These are phyloP conservation scores for Uria aalge DNA, from an alignment of 2,113 vertebrate species.

Conservation along the genomic window DNA sequence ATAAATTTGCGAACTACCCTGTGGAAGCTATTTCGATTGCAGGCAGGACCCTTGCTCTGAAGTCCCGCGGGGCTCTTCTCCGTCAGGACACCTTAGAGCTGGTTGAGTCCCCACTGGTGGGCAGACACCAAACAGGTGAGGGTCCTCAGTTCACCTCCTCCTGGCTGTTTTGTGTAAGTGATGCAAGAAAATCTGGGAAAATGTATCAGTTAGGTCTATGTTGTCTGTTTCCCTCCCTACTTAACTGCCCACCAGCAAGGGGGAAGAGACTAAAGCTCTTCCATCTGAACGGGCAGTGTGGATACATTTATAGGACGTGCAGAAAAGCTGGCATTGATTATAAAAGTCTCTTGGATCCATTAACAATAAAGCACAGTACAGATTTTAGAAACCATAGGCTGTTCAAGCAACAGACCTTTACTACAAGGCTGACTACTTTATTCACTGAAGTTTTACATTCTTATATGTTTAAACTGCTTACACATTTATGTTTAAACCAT, in stretches of 20 bases:
- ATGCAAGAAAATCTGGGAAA: not conserved
- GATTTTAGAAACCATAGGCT: not conserved
- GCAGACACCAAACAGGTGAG: not conserved
- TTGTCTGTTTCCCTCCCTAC: not conserved
- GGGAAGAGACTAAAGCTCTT: not conserved
- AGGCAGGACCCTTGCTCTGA: not conserved
- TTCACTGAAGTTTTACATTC: conserved; percentile 1
- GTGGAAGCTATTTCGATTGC: not conserved
- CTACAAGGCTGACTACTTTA: conserved; percentile 5
- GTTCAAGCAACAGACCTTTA: not conserved
- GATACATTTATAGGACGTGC: not conserved
- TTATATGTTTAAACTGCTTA: conserved; percentile 3
- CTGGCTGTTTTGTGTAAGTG: not conserved
- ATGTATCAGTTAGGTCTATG: not conserved
- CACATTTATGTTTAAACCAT: not conserved
- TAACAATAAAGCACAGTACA: not conserved
- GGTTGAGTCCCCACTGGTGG: not conserved
- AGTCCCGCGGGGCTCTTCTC: not conserved
- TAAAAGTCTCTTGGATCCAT: not conserved
- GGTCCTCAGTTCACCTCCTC: not conserved
- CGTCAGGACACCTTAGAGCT: not conserved
- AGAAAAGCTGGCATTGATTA: not conserved
- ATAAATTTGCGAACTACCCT: not conserved
- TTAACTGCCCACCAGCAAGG: not conserved
- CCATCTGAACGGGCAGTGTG: not conserved